Conservation (phyloP, 2,797 vertebrate species). For the Sciaenops ocellatus region DNA sequence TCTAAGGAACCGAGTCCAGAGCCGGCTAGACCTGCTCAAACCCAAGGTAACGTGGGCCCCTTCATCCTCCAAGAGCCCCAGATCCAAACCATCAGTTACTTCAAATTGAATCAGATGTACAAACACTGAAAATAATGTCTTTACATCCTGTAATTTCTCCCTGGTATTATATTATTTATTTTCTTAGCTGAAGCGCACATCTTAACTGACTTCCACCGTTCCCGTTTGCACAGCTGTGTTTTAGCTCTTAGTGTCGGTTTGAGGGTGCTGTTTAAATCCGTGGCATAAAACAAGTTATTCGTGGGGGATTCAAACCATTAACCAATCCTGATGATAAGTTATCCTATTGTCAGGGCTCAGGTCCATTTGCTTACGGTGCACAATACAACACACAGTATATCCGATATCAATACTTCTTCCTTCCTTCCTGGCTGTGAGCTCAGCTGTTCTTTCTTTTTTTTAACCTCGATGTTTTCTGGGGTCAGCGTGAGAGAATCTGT, state of each 20-base stretch:
- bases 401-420: slow-evolving; percentile 23
- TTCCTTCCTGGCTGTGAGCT: slow-evolving; percentile 18
- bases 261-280: slow-evolving; percentile 60
- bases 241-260: slow-evolving; percentile 69
- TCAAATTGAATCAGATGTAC: slow-evolving; percentile 83
- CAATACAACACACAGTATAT: slow-evolving; percentile 14
- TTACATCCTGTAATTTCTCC: slow-evolving; percentile 82
- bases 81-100: slow-evolving; percentile 70
- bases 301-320: slow-evolving; percentile 62
- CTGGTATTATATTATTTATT: slow-evolving; percentile 81
- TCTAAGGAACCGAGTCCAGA: slow-evolving; percentile 87
- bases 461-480: background rate
- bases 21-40: slow-evolving; percentile 82
- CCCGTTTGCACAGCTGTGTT: slow-evolving; percentile 81
- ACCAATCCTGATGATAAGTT: slow-evolving; percentile 53
- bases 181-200: slow-evolving; percentile 77
- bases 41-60: slow-evolving; percentile 87
- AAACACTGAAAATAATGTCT: slow-evolving; percentile 82
- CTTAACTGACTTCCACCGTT: slow-evolving; percentile 76
- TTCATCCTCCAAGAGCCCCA: slow-evolving; percentile 56
- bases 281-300: slow-evolving; percentile 60
- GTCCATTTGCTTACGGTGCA: slow-evolving; percentile 48
- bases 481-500: slow-evolving; percentile 20
- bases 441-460: slow-evolving; percentile 16
- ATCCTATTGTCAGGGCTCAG: slow-evolving; percentile 41